Conservation (phyloP, 2,797 vertebrate genomes). For the Danio aesculapii region DNA sequence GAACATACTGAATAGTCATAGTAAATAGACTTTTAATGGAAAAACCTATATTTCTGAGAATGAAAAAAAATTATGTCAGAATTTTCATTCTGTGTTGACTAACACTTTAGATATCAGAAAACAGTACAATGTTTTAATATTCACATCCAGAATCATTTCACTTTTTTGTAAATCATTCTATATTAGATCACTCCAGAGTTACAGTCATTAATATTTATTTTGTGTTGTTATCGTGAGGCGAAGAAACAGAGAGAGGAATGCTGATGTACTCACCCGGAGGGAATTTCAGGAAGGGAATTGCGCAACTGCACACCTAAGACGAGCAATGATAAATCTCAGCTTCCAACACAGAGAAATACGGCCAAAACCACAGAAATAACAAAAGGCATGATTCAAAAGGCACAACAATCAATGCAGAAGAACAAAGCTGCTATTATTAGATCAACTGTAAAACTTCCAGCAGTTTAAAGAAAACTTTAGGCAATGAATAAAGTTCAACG, state of each 20-base stretch:
- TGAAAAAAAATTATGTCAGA: too few species aligned
- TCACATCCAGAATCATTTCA: neutral
- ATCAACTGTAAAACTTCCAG: neutral
- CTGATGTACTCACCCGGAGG: constrained; percentile 72
- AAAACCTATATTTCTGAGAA: too few species aligned
- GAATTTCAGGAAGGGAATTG: constrained; percentile 79
- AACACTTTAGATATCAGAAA: neutral
- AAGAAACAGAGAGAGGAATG: constrained; percentile 38
- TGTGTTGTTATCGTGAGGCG: constrained; percentile 20
- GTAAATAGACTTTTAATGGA: too few species aligned
- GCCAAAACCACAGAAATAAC: constrained; percentile 19
- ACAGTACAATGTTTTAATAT: neutral
- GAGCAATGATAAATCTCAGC: constrained; percentile 22
- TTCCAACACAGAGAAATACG: constrained; percentile 9
- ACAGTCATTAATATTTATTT: neutral
- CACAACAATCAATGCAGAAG: neutral
- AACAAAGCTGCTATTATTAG: neutral
- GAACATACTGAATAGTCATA: too few species aligned
- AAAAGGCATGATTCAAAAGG: constrained; percentile 1
- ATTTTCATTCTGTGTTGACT: too few species aligned
- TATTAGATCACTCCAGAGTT: constrained; percentile 20
- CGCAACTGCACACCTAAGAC: constrained; percentile 68
- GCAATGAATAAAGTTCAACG: neutral
- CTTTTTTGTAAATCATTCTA: neutral
- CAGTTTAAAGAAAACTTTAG: neutral